A percentile compares a stretch with the other conserved stretches of the same genome.
phyloP scores from a whole-genome alignment of 1,140 invertebrate genomes.

The Berghia stephanieae region DNA sequence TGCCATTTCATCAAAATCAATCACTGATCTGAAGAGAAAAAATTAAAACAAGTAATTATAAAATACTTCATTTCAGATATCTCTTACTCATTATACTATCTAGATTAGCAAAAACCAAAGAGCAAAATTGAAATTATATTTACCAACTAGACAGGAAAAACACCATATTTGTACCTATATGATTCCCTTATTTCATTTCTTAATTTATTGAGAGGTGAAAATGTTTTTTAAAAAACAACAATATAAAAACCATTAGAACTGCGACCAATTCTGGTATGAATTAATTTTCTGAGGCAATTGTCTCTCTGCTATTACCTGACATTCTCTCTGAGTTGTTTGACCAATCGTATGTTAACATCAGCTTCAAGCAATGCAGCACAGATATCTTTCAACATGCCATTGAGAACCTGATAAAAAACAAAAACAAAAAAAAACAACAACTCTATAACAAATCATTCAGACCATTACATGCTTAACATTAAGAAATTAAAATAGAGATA shows the following conservation, averaged over 20 bases:
- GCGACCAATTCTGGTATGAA: too few relatives aligned
- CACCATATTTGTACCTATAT: not conserved
- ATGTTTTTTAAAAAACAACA: not conserved
- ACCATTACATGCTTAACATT: too few relatives aligned
- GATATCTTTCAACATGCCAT: slow-evolving; percentile 99
- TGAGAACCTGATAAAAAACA: slow-evolving; percentile 80
- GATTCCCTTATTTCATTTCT: not conserved
- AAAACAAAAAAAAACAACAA: not conserved
- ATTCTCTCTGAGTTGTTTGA: slow-evolving; percentile 97
- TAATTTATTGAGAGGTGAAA: not conserved
- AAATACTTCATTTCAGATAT: too few relatives aligned
- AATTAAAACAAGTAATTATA: too few relatives aligned
- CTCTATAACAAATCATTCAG: not conserved
- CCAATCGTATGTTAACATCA: slow-evolving; percentile 97
- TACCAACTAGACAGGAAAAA: too few relatives aligned
- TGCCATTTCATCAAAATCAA: slow-evolving; percentile 99
- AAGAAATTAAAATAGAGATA: slow-evolving; percentile 10
- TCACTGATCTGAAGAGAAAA: slow-evolving; percentile 81
- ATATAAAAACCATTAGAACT: too few relatives aligned
- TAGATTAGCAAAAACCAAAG: too few relatives aligned
- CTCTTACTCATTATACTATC: too few relatives aligned
- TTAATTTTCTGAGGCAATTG: too few relatives aligned
- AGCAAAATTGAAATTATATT: too few relatives aligned
- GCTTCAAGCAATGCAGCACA: slow-evolving; percentile 96
- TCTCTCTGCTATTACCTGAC: too few relatives aligned